Conservation (phyloP, 2,888 invertebrate species). For the Willowsia nigromaculata region DNA sequence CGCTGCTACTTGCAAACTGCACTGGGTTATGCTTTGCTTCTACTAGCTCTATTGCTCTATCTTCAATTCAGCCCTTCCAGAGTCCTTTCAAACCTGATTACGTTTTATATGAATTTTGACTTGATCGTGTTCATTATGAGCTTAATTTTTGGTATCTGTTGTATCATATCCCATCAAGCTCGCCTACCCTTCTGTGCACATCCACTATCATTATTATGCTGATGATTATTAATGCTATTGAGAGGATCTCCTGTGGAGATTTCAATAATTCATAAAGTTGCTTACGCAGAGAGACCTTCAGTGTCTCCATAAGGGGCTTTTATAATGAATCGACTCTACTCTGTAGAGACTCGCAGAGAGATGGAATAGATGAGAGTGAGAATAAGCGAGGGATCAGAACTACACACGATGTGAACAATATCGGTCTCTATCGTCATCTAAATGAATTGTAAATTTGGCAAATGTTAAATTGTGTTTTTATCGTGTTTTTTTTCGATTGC, state of each 20-base stretch:
- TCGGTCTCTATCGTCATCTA: not conserved
- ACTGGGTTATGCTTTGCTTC: no score
- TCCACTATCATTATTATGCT: constrained; percentile 38
- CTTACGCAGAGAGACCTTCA: constrained; percentile 23
- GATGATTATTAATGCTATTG: constrained; percentile 67
- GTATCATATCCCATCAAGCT: not conserved
- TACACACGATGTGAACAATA: not conserved
- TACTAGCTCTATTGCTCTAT: not conserved
- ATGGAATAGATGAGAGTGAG: constrained; percentile 1
- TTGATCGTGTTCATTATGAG: constrained; percentile 56
- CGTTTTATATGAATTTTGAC: constrained; percentile 7
- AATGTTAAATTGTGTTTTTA: constrained; percentile 2
- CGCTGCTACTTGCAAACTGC: not conserved
- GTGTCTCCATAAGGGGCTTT: constrained; percentile 37
- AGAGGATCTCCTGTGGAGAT: constrained; percentile 54
- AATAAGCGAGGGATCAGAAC: not conserved
- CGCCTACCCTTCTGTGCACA: not conserved
- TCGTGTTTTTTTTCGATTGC: no score
- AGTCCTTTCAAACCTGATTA: constrained; percentile 34
- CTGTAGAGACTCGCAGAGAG: no score
- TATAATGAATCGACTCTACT: constrained; percentile 47
- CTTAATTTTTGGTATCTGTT: constrained; percentile 46
- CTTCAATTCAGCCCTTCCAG: not conserved
- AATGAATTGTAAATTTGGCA: not conserved
- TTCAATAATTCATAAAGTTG: constrained; percentile 65